Evolutionary conservation across 2,888 invertebrate genomes (phyloP).

Genomic region (Cataglyphis livida): DNA sequence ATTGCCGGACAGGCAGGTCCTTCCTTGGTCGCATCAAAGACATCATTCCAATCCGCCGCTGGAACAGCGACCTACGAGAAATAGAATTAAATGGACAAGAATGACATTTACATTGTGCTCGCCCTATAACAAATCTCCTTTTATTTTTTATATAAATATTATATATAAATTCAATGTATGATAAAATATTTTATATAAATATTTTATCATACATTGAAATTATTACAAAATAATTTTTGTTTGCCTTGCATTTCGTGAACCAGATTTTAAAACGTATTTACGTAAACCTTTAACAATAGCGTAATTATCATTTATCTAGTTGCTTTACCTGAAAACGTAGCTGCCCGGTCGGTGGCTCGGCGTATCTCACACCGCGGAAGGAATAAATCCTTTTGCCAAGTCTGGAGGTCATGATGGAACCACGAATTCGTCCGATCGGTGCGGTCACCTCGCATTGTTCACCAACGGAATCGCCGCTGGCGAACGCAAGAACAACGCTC

Average conservation of each 20-base stretch:
- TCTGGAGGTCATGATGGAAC: constrained; percentile 69
- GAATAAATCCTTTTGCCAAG: constrained; percentile 73
- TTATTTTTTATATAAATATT: neutral
- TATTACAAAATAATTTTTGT: neutral
- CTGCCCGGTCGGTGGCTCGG: constrained; percentile 69
- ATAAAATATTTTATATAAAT: neutral
- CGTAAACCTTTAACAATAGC: neutral
- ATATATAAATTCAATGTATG: too few relatives aligned
- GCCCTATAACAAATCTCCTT: neutral
- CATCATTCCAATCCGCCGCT: constrained; percentile 86
- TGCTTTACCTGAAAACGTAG: constrained; percentile 70
- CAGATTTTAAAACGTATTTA: neutral
- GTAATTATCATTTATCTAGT: neutral
- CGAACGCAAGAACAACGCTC: neutral
- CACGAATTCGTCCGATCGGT: constrained; percentile 71
- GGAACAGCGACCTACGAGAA: constrained; percentile 83
- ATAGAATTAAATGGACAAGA: neutral
- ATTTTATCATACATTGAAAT: neutral
- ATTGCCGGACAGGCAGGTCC: constrained; percentile 88
- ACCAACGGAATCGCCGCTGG: neutral
- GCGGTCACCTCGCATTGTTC: constrained; percentile 54
- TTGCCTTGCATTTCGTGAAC: neutral
- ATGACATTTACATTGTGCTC: neutral
- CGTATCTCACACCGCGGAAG: constrained; percentile 76
- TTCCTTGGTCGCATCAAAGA: constrained; percentile 87